phyloP scores from a whole-genome alignment of 1,140 invertebrate species.

The Cardiocondyla obscurior region DNA sequence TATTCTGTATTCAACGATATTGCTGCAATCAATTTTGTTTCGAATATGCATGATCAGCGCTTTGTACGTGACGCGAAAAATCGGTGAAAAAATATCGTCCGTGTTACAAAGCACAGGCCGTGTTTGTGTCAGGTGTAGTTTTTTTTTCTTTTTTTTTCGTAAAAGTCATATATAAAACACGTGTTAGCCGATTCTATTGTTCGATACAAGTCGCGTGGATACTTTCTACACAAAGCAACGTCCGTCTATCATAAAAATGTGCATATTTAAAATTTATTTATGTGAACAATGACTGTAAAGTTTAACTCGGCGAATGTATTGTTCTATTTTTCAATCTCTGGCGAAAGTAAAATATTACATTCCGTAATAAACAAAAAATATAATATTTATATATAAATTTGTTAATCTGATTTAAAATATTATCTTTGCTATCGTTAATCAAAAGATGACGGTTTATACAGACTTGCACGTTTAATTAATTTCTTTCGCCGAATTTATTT shows the following conservation, averaged over 20 bases:
- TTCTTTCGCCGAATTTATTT: neutral
- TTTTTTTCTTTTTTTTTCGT: too few species aligned
- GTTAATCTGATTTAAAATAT: neutral
- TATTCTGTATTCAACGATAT: constrained; percentile 32
- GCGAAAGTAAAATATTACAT: neutral
- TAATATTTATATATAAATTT: neutral
- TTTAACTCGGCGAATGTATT: neutral
- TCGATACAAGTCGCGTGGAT: constrained; percentile 8
- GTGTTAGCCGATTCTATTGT: constrained; percentile 30
- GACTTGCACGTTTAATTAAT: neutral
- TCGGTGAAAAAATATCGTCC: constrained; percentile 22
- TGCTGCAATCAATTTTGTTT: constrained; percentile 28
- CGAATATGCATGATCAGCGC: constrained; percentile 38
- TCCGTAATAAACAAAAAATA: neutral
- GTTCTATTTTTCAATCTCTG: neutral
- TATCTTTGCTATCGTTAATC: too few species aligned
- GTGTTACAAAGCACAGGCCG: neutral
- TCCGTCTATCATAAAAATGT: neutral
- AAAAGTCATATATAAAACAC: constrained; percentile 5
- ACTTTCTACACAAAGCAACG: constrained; percentile 14
- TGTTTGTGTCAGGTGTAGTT: constrained; percentile 18
- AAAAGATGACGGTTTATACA: too few species aligned
- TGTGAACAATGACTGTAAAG: neutral
- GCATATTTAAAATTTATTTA: neutral
- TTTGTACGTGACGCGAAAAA: constrained; percentile 48